Base-by-base conservation (phyloP, 1,140 invertebrate genomes). In the Brachionus rubens region DNA sequence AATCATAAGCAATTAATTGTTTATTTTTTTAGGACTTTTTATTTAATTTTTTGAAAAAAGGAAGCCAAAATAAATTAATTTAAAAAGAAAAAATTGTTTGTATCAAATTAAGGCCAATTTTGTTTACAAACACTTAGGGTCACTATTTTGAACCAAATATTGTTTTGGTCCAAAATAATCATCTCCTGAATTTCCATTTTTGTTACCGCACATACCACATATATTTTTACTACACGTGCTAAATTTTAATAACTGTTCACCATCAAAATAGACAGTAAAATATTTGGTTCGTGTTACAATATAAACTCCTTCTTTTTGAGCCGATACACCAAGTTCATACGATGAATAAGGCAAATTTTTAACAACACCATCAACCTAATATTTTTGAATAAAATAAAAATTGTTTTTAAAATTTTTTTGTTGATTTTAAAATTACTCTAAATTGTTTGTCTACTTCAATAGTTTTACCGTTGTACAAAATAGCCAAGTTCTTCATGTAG, bases 181-280 rank as follows among this genome's bases (percentile, higher is more conserved):
- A 43, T 65, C 59, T 21, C 21, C 41, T 3, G 19, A 12, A 43
- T 26, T 65, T 7, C 36, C 33, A 65, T 72, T 72, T 12, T 48
- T 33, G 24, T 72, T 72, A 0, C 68, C 68, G 41, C 68, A 72
- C 21, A 72, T 21, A 21, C 68, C 68, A 54, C 68, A 72, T 19
- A 72, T 46, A 50, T 5, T 28, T 33, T 33, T 21, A 40, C 47
- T 54, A 46, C 68, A 72, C 24, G 48, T n/a, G n/a, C 30, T 1
- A n/a, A 72, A 54, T 14, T 54, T 72, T 36, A 72, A 19, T 19
- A 72, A 50, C 24, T 72, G 46, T 14, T 40, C 46, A 24, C 68
- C 68, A 54, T 72, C 68, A 41, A 72, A 72, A 48, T 56, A 10
- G 4, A 56, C 3, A 14, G 7, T 56, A 33, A 56, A 56, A 28